Percentiles rank a stretch among this genome's conserved stretches.
phyloP scores from a whole-genome alignment of 2,888 invertebrate genomes.

The Trichogramma evanescens region DNA sequence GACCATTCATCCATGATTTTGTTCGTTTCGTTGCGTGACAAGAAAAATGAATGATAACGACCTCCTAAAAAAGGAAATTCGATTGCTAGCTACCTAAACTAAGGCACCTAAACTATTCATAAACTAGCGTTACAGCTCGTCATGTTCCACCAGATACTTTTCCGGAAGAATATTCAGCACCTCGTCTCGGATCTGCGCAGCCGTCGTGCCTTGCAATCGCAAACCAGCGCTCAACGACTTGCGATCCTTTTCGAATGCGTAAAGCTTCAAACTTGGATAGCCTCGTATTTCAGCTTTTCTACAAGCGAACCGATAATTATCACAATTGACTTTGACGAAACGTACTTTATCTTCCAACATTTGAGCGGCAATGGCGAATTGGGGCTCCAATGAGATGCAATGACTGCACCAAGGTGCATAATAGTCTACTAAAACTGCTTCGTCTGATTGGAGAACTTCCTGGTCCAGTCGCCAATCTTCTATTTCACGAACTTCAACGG shows the following conservation, averaged over 20 bases:
- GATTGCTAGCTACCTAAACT: neutral
- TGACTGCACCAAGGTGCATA: constrained; percentile 63
- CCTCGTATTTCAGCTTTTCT: constrained; percentile 53
- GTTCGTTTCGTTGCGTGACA: too few relatives aligned
- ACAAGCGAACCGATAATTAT: constrained; percentile 52
- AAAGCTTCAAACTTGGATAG: constrained; percentile 64
- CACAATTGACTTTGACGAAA: constrained; percentile 62
- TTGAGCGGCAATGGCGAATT: constrained; percentile 58
- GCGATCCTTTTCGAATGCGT: constrained; percentile 52
- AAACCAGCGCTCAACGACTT: constrained; percentile 26
- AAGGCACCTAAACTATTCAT: constrained; percentile 16
- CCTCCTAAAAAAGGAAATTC: too few relatives aligned
- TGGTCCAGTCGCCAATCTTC: constrained; percentile 46
- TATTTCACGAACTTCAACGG: constrained; percentile 52
- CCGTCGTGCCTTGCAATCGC: constrained; percentile 25
- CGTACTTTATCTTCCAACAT: constrained; percentile 45
- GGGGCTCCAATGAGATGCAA: constrained; percentile 62
- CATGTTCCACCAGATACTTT: constrained; percentile 4
- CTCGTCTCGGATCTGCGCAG: constrained; percentile 21
- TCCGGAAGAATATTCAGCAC: constrained; percentile 5
- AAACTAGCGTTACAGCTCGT: constrained; percentile 18
- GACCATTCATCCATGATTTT: too few relatives aligned
- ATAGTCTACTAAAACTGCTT: constrained; percentile 60
- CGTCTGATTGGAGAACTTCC: constrained; percentile 49
- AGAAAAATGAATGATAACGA: too few relatives aligned